Base-by-base conservation (phyloP, 2,888 invertebrate species). In the Flexamia atlantica region DNA sequence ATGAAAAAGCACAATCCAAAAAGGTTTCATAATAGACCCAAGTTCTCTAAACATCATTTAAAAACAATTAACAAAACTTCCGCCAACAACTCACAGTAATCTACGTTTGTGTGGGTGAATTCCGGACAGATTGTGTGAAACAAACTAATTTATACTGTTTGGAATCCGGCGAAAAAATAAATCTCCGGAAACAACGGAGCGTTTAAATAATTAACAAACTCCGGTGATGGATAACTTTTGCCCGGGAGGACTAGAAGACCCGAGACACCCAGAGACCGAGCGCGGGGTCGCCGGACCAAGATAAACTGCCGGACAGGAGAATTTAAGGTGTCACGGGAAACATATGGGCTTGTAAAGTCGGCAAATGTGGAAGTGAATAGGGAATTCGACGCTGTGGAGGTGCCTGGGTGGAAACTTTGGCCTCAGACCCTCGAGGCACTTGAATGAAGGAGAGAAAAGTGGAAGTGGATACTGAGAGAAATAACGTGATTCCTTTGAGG, bases 91-190 rank as follows among this genome's bases (percentile, higher is more conserved):
- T 30, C 64, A 28, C 64, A 2, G 17, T 10, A 53, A 53, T 53
- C 53, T 53, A 53, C 53, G 53, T 9, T 17, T 64, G 64, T 64
- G 25, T 28, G 50, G 74, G 20, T 25, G 28, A 28, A 28, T 68
- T n/a, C 30, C 32, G n/a, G 42, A 76, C 74, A 25, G 46, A 25
- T 76, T 46, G 74, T 76, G 42, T 76, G 74, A 76, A 76, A 50
- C 74, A 76, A 76, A 50, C 74, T 46, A 76, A 50, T 76, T 76
- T 76, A 76, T 76, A n/a, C 42, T 72, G 74, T 76, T 46, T 20
- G 40, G 4, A 14, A 40, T 40, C 36, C 42, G 72, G 42, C 23
- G 23, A n/a, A 3, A n/a, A 14, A 46, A 76, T 76, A 76, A 76
- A 76, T 76, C 46, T 76, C 10, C 2, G 28, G 20, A 40, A 36